Percentiles rank a stretch among this genome's conserved stretches.
Conservation (phyloP, 2,888 invertebrate species). For the Oscheius sp. region DNA sequence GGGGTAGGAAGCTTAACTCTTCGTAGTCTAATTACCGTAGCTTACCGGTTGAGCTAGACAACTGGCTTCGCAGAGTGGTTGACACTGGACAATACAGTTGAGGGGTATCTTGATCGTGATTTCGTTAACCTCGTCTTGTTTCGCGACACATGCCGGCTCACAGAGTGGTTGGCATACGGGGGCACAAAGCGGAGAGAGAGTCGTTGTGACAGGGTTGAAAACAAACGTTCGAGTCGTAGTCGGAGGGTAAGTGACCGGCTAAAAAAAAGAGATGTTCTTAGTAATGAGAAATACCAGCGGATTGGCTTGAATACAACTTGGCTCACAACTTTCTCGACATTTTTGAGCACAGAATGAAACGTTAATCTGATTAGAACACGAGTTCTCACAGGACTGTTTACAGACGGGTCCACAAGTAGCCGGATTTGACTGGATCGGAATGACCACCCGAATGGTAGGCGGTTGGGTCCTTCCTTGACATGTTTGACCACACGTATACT, state of each 20-base stretch:
- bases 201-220: slow-evolving; percentile 20
- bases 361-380: slow-evolving; percentile 33
- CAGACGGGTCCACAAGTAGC: slow-evolving; percentile 43
- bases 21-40: not conserved
- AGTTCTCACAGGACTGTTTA: slow-evolving; percentile 36
- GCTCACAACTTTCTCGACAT: slow-evolving; percentile 35
- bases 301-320: slow-evolving; percentile 39
- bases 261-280: no score
- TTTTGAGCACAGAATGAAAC: not conserved
- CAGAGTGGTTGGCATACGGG: slow-evolving; percentile 46
- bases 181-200: slow-evolving; percentile 37
- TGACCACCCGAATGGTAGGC: slow-evolving; percentile 35
- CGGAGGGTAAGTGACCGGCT: slow-evolving; percentile 17
- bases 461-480: slow-evolving; percentile 29
- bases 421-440: slow-evolving; percentile 43
- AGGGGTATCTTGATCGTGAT: not conserved
- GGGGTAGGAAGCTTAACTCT: slow-evolving; percentile 11
- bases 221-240: slow-evolving; percentile 18
- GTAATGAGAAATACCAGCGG: not conserved
- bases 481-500: slow-evolving; percentile 43
- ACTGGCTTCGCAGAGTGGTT: slow-evolving; percentile 15
- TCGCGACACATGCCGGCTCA: slow-evolving; percentile 40
- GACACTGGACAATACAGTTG: slow-evolving; percentile 25
- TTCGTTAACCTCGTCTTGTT: slow-evolving; percentile 2
- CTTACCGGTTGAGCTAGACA: not conserved